Conservation (phyloP, 2,888 invertebrate species). For the Lasioglossum figueresi region DNA sequence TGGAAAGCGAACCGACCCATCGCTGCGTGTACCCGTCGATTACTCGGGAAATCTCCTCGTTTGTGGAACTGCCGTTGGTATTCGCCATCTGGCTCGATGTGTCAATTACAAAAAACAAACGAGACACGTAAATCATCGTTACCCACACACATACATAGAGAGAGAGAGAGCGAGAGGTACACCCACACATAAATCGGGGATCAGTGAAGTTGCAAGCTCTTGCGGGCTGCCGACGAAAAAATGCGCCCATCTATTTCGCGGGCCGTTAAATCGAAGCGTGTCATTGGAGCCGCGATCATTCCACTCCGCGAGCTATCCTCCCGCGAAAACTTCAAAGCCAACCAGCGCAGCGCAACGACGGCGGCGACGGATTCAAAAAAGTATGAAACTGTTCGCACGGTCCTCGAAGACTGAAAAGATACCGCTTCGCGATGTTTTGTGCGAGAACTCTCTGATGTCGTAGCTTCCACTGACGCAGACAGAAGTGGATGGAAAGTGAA, state of each 20-base stretch:
- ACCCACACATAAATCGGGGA: background rate
- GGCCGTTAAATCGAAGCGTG: constrained; percentile 44
- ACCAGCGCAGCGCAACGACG: background rate
- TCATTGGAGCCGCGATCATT: constrained; percentile 43
- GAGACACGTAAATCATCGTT: constrained; percentile 69
- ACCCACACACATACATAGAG: constrained; percentile 14
- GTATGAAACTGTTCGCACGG: background rate
- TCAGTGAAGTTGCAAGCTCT: constrained; percentile 44
- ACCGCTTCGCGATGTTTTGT: background rate
- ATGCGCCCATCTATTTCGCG: constrained; percentile 53
- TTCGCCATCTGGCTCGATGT: constrained; percentile 65
- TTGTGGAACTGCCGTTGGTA: constrained; percentile 58
- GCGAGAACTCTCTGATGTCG: background rate
- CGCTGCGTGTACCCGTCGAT: constrained; percentile 56
- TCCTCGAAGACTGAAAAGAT: background rate
- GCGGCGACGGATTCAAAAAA: background rate
- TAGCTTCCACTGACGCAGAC: background rate
- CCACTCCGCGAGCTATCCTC: constrained; percentile 21
- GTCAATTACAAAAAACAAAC: constrained; percentile 72
- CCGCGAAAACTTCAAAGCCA: constrained; percentile 16
- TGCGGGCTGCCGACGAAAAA: constrained; percentile 46
- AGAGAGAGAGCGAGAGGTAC: rapidly evolving
- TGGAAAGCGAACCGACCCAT: constrained; percentile 18
- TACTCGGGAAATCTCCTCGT: constrained; percentile 65
- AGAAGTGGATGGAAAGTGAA: background rate